These are phyloP conservation scores for Drosophila dunni DNA, from an alignment of 1,140 invertebrate genomes.

Conservation along the genomic window DNA sequence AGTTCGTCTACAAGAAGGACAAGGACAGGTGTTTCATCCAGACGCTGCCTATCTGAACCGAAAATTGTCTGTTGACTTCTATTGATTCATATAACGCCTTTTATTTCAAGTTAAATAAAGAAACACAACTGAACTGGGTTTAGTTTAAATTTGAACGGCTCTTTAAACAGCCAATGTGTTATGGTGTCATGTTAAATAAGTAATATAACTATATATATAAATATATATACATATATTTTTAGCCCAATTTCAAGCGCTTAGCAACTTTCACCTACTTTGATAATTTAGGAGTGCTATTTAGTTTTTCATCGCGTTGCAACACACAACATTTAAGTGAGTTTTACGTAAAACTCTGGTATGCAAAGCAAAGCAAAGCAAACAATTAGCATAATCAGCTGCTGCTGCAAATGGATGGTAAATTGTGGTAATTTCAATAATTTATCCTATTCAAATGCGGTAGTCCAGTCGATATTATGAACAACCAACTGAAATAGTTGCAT, in stretches of 20 bases:
- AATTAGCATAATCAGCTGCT: constrained; percentile 74
- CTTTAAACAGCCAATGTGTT: too few relatives aligned
- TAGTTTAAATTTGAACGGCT: too few relatives aligned
- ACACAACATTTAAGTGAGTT: constrained; percentile 45
- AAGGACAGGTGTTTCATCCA: too few relatives aligned
- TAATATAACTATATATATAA: too few relatives aligned
- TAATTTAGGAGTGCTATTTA: constrained; percentile 18
- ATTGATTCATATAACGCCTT: too few relatives aligned
- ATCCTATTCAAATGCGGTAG: constrained; percentile 40
- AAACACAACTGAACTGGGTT: too few relatives aligned
- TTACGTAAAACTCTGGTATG: constrained; percentile 63
- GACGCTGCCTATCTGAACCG: too few relatives aligned
- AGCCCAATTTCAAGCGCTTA: constrained; percentile 8
- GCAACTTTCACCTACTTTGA: constrained; percentile 41
- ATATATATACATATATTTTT: neutral
- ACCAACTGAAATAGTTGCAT: constrained; percentile 7
- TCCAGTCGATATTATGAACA: constrained; percentile 52
- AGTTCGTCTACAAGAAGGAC: too few relatives aligned
- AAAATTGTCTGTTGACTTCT: too few relatives aligned
- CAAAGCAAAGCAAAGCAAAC: constrained; percentile 36
- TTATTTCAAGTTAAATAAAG: too few relatives aligned
- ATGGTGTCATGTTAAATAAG: neutral
- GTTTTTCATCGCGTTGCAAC: constrained; percentile 2
- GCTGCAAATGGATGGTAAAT: constrained; percentile 69
- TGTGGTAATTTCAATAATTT: constrained; percentile 68